Evolutionary conservation across 2,888 invertebrate genomes (phyloP).

Genomic region (Ennomos fuscantarius): DNA sequence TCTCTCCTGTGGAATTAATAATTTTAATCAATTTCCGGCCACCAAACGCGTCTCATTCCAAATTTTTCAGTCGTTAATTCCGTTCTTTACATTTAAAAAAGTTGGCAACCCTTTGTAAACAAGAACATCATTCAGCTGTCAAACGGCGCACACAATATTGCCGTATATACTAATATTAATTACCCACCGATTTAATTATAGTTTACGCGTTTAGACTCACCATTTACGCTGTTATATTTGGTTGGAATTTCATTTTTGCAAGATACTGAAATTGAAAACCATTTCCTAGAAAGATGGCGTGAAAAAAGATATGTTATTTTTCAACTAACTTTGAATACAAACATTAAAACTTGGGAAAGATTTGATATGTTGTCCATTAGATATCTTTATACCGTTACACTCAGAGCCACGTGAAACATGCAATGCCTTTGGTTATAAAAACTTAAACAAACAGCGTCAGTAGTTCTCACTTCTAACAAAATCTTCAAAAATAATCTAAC

Average conservation of each 20-base stretch:
- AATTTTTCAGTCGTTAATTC: slow-evolving; percentile 14
- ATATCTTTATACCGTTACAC: slow-evolving; percentile 1
- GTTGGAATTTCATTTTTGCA: too few species aligned
- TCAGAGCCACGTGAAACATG: slow-evolving; percentile 9
- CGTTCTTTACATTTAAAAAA: slow-evolving; percentile 20
- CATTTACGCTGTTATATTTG: slow-evolving; percentile 2
- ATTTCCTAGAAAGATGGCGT: too few species aligned
- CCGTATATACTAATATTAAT: slow-evolving; percentile 18
- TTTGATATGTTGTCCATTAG: too few species aligned
- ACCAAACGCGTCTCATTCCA: slow-evolving; percentile 8
- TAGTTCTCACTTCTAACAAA: slow-evolving; percentile 2
- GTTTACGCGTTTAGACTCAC: slow-evolving; percentile 2
- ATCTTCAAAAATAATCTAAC: slow-evolving; percentile 9
- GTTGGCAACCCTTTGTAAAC: slow-evolving; percentile 31
- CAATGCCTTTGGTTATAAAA: slow-evolving; percentile 10
- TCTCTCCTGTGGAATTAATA: slow-evolving; percentile 16
- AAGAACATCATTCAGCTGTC: slow-evolving; percentile 29
- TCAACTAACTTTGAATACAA: too few species aligned
- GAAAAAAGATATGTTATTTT: too few species aligned
- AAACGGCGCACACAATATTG: slow-evolving; percentile 1
- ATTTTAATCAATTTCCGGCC: slow-evolving; percentile 27
- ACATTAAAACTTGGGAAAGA: too few species aligned
- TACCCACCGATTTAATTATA: slow-evolving; percentile 19
- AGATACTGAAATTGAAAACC: too few species aligned
- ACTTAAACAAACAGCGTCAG: slow-evolving; percentile 13